A percentile compares a stretch with the other conserved stretches of the same genome.
Conservation (phyloP, 2,888 invertebrate species). For the Rhyacophila evoluta region DNA sequence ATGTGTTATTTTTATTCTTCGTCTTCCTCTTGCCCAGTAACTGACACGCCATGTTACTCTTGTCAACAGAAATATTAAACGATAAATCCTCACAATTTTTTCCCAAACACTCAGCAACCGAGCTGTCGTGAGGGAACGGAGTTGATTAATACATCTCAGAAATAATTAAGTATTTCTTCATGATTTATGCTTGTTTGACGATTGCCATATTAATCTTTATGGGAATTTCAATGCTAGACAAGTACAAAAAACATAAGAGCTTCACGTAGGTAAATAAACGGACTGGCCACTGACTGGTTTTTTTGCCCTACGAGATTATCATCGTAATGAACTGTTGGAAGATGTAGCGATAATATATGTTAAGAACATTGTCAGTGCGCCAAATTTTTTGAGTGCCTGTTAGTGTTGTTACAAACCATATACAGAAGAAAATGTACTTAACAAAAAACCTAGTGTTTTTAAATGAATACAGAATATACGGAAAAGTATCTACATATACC, state of each 20-base stretch:
- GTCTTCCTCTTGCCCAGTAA: not conserved
- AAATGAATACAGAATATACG: too few relatives aligned
- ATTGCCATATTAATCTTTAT: conserved; percentile 24
- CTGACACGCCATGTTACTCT: not conserved
- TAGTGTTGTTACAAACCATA: too few relatives aligned
- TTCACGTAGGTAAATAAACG: conserved; percentile 9
- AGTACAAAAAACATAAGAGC: not conserved
- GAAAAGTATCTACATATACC: too few relatives aligned
- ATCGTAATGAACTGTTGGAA: not conserved
- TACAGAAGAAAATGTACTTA: too few relatives aligned
- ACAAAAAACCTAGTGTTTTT: too few relatives aligned
- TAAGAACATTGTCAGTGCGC: too few relatives aligned
- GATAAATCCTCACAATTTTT: conserved; percentile 10
- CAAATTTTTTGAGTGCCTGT: too few relatives aligned
- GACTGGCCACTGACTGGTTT: not conserved
- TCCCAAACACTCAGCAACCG: conserved; percentile 4
- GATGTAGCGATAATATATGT: too few relatives aligned
- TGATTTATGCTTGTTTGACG: conserved; percentile 28
- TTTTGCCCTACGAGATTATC: not conserved
- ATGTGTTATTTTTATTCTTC: too few relatives aligned
- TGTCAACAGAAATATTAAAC: conserved; percentile 8
- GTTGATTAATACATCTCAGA: conserved; percentile 38
- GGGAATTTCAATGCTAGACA: conserved; percentile 1
- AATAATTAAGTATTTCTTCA: conserved; percentile 39
- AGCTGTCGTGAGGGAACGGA: not conserved